Conservation (phyloP, 2,888 invertebrate species). For the Ophion costatus region DNA sequence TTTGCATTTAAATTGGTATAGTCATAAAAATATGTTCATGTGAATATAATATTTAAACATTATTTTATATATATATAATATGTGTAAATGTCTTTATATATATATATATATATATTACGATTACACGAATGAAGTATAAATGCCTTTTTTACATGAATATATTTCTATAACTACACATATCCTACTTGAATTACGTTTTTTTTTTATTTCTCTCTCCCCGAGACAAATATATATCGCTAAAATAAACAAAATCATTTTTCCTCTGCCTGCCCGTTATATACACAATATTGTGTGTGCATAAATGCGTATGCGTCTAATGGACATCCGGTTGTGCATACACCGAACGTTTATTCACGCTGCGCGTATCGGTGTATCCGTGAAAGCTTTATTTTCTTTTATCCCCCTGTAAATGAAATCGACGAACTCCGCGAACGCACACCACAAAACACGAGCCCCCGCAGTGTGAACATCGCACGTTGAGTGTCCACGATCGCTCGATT, state of each 20-base stretch:
- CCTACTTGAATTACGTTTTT: too few species aligned
- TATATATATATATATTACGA: too few species aligned
- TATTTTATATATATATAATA: too few species aligned
- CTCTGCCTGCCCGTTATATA: too few species aligned
- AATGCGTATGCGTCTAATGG: background rate
- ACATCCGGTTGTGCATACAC: constrained; percentile 17
- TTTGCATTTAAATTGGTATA: too few species aligned
- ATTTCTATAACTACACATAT: background rate
- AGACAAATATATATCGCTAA: too few species aligned
- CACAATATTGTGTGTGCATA: background rate
- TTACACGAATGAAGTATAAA: background rate
- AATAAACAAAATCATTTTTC: too few species aligned
- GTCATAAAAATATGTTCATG: too few species aligned
- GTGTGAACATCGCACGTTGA: background rate
- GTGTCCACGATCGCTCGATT: constrained; percentile 3
- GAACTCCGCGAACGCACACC: background rate
- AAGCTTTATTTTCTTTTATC: background rate
- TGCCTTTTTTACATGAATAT: background rate
- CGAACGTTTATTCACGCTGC: background rate
- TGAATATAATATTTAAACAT: too few species aligned
- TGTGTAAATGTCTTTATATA: too few species aligned
- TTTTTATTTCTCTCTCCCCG: too few species aligned
- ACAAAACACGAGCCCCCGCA: constrained; percentile 1
- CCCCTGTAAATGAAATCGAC: constrained; percentile 5
- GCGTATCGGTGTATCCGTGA: background rate